Evolutionary conservation across 2,888 invertebrate genomes (phyloP).

Genomic region (Thymelicus lineola): DNA sequence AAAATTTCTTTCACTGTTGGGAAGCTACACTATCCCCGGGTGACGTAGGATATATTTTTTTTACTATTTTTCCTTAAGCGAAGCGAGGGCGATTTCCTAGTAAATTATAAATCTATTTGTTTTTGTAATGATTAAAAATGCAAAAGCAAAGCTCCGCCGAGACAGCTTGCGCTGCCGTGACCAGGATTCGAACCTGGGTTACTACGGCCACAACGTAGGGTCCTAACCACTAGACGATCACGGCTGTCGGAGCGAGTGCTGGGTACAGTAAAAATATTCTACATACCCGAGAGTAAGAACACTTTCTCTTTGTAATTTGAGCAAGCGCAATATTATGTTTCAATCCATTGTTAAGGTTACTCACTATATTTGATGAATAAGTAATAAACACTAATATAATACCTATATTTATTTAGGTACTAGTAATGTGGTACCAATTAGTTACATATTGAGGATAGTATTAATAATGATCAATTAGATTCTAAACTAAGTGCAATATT

Average conservation of each 20-base stretch:
- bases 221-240: conserved; percentile 91
- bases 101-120: neutral
- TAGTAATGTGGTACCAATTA: too few relatives aligned
- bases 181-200: conserved; percentile 91
- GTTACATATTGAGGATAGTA: too few relatives aligned
- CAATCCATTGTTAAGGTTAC: neutral
- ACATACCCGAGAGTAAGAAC: neutral
- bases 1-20: too few relatives aligned
- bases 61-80: too few relatives aligned
- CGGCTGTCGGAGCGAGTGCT: conserved; percentile 48
- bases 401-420: too few relatives aligned
- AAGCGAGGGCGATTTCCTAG: too few relatives aligned
- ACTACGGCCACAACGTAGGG: conserved; percentile 91
- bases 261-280: neutral
- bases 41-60: too few relatives aligned
- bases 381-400: too few relatives aligned
- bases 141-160: conserved; percentile 53
- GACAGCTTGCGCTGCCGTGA: conserved; percentile 77
- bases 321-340: neutral
- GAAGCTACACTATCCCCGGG: too few relatives aligned
- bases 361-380: too few relatives aligned
- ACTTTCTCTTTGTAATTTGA: neutral
- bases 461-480: too few relatives aligned
- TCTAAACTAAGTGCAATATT: too few relatives aligned
- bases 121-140: conserved; percentile 16